These are phyloP conservation scores for Eubasilissa regina DNA, from an alignment of 1,140 invertebrate genomes.

Conservation along the genomic window DNA sequence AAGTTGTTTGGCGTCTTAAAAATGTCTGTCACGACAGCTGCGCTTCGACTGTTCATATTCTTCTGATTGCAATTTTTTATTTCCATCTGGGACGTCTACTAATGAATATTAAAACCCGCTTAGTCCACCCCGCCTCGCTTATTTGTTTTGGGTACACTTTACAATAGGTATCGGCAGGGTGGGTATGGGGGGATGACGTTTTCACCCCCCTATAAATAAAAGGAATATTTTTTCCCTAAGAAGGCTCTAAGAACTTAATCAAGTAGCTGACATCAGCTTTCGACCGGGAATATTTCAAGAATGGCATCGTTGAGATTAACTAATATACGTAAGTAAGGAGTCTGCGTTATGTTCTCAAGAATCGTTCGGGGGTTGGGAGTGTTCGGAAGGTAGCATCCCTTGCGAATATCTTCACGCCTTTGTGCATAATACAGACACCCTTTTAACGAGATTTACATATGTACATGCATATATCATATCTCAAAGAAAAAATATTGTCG, in stretches of 20 bases:
- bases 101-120: slow-evolving; percentile 61
- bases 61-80: slow-evolving; percentile 60
- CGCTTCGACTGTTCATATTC: slow-evolving; percentile 58
- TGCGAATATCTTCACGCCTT: slow-evolving; percentile 45
- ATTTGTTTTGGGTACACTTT: slow-evolving; percentile 56
- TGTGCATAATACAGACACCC: slow-evolving; percentile 28
- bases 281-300: slow-evolving; percentile 58
- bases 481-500: too few species aligned
- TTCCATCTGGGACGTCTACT: slow-evolving; percentile 57
- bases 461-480: background rate
- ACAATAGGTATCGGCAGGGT: slow-evolving; percentile 33
- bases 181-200: slow-evolving; percentile 22
- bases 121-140: slow-evolving; percentile 56
- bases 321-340: slow-evolving; percentile 52
- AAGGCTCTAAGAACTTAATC: slow-evolving; percentile 60
- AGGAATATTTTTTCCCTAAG: slow-evolving; percentile 60
- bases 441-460: slow-evolving; percentile 7
- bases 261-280: slow-evolving; percentile 61
- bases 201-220: slow-evolving; percentile 59
- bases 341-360: slow-evolving; percentile 50
- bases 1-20: slow-evolving; percentile 15
- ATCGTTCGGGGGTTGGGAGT: slow-evolving; percentile 25
- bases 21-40: slow-evolving; percentile 47
- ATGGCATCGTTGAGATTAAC: slow-evolving; percentile 53
- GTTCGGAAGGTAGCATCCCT: slow-evolving; percentile 22